phyloP scores from a whole-genome alignment of 2,888 invertebrate genomes.

The Pseudococcus jackbeardsleyi region DNA sequence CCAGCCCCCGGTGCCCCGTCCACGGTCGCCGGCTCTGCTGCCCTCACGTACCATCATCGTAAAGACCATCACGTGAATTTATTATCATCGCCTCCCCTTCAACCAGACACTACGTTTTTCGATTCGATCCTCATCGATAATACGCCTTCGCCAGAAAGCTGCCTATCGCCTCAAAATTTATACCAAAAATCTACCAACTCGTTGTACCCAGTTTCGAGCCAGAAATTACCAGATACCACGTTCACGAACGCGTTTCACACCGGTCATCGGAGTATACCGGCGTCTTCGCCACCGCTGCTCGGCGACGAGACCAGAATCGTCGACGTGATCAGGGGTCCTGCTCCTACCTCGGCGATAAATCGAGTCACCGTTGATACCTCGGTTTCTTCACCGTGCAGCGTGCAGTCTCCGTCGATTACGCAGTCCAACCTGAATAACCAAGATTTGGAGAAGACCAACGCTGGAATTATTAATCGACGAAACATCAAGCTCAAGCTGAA shows the following conservation, averaged over 20 bases:
- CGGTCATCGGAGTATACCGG: background rate
- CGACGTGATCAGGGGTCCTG: background rate
- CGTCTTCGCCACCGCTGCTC: background rate
- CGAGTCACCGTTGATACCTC: conserved; percentile 1
- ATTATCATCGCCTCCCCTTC: conserved; percentile 24
- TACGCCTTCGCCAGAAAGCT: background rate
- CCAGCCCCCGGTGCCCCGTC: background rate
- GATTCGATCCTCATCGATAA: conserved; percentile 9
- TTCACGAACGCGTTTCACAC: background rate
- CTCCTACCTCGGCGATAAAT: background rate
- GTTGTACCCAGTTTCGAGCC: background rate
- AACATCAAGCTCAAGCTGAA: conserved; percentile 57
- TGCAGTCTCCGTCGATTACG: conserved; percentile 63
- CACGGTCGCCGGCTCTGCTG: background rate
- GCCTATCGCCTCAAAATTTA: conserved; percentile 1
- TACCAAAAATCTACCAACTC: conserved; percentile 4
- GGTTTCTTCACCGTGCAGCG: conserved; percentile 35
- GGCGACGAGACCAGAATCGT: background rate
- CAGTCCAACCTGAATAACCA: conserved; percentile 55
- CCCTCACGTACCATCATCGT: background rate
- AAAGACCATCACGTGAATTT: conserved; percentile 14
- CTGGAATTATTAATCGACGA: conserved; percentile 47
- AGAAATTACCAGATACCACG: conserved; percentile 31
- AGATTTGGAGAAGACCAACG: background rate
- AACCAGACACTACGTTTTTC: conserved; percentile 60